phyloP scores from a whole-genome alignment of 2,888 invertebrate species.

The Rhodophaea formosa region DNA sequence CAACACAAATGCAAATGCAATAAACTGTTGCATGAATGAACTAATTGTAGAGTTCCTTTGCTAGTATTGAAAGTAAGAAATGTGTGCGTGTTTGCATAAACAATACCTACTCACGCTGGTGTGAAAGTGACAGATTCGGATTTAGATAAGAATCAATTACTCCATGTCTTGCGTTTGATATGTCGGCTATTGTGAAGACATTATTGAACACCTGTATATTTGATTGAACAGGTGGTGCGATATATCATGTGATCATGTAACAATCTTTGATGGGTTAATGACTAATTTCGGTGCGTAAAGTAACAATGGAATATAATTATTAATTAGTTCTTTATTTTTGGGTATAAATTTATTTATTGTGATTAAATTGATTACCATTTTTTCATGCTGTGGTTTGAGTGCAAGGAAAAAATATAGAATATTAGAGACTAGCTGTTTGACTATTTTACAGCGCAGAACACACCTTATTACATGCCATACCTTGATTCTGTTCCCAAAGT shows the following conservation, averaged over 20 bases:
- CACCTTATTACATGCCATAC: too few species aligned
- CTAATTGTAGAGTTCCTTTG: too few species aligned
- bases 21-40: neutral
- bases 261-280: neutral
- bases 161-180: neutral
- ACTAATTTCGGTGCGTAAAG: too few species aligned
- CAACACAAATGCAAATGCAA: neutral
- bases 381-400: too few species aligned
- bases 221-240: conserved; percentile 6
- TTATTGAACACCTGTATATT: conserved; percentile 3
- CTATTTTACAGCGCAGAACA: too few species aligned
- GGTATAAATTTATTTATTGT: too few species aligned
- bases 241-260: neutral
- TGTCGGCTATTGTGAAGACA: neutral
- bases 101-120: neutral
- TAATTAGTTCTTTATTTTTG: too few species aligned
- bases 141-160: neutral
- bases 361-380: too few species aligned
- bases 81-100: neutral
- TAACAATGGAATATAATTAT: too few species aligned
- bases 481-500: too few species aligned
- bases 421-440: too few species aligned
- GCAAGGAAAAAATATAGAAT: too few species aligned
- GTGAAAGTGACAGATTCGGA: conserved; percentile 1
- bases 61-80: neutral